These are phyloP conservation scores for Peromyscus maniculatus DNA, from an alignment of 2,113 vertebrate genomes.

Conservation along the genomic window DNA sequence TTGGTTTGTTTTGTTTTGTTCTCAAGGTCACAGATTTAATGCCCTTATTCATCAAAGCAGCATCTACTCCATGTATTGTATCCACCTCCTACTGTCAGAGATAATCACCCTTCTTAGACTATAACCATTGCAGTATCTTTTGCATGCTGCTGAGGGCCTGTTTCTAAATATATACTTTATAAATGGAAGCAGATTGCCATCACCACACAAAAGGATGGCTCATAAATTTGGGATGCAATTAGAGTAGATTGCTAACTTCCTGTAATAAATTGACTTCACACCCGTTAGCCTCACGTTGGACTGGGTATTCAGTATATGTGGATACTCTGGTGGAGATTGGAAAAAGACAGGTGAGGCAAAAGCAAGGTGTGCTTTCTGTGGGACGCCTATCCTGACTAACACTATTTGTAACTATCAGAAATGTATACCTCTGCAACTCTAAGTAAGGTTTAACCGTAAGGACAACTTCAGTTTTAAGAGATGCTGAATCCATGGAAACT, in stretches of 20 bases:
- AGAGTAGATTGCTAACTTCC: constrained; percentile 1
- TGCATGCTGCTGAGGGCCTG: background rate
- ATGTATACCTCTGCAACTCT: background rate
- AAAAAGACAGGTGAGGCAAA: constrained; percentile 11
- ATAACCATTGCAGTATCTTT: constrained; percentile 46
- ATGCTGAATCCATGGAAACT: constrained; percentile 4
- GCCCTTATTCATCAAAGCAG: constrained; percentile 28
- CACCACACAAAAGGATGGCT: constrained; percentile 30
- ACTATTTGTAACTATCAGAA: background rate
- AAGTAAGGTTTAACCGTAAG: constrained; percentile 16
- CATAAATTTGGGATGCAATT: constrained; percentile 44
- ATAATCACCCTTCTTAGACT: constrained; percentile 58
- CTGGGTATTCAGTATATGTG: background rate
- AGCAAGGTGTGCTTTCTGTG: background rate
- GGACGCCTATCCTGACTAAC: background rate
- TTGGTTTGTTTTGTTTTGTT: background rate
- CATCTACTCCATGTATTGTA: background rate
- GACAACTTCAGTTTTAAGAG: constrained; percentile 19
- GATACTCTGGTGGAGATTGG: background rate
- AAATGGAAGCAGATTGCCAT: constrained; percentile 47
- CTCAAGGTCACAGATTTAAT: background rate
- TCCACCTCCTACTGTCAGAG: background rate
- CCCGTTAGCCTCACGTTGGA: background rate
- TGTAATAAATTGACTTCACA: constrained; percentile 42
- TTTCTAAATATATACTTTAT: constrained; percentile 33